A percentile compares a stretch with the other conserved stretches of the same genome.
phyloP scores from a whole-genome alignment of 2,113 vertebrate genomes.

The Capra hircus region DNA sequence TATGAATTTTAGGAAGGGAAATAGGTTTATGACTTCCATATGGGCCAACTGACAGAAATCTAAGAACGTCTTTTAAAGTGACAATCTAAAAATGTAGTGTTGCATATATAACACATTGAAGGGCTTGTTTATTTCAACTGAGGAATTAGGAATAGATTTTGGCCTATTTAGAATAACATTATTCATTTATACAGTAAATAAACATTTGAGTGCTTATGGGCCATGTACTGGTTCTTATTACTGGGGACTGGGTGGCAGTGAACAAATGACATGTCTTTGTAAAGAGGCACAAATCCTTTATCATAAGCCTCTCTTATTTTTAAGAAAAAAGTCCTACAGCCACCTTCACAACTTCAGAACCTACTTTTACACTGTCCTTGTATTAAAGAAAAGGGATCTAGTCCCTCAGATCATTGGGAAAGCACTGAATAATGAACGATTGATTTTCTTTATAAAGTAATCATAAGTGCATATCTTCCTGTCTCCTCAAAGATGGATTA shows the following conservation, averaged over 20 bases:
- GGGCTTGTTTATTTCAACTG: not conserved
- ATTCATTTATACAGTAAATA: not conserved
- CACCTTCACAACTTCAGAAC: not conserved
- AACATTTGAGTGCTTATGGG: not conserved
- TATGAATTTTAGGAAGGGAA: not conserved
- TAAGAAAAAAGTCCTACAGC: not conserved
- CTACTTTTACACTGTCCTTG: not conserved
- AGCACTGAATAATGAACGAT: not conserved
- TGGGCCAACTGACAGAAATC: not conserved
- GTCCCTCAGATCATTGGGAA: not conserved
- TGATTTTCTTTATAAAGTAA: not conserved
- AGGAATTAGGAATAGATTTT: not conserved
- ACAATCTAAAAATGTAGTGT: not conserved
- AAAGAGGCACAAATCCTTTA: not conserved
- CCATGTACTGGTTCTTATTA: not conserved
- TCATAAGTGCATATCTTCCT: not conserved
- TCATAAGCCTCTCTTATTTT: not conserved
- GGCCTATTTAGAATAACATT: not conserved
- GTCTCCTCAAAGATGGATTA: not conserved
- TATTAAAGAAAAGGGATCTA: not conserved
- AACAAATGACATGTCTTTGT: not conserved
- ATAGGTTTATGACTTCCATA: not conserved
- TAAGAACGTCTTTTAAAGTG: not conserved
- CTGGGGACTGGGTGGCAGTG: not conserved
- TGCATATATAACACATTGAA: not conserved